These are phyloP conservation scores for Lichenostomus cassidix DNA, from an alignment of 2,113 vertebrate species.

Conservation along the genomic window DNA sequence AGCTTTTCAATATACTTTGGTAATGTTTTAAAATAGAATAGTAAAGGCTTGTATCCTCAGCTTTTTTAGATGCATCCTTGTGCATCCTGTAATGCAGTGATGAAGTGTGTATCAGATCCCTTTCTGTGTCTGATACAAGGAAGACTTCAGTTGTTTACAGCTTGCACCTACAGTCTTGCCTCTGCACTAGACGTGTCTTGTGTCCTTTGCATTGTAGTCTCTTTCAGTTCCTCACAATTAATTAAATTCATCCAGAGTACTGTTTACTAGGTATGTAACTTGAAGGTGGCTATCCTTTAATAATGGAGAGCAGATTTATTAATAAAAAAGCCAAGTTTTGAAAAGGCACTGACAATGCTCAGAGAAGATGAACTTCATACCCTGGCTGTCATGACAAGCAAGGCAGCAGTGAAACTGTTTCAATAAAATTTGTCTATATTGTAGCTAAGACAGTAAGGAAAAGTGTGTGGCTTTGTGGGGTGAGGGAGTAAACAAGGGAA, in stretches of 20 bases:
- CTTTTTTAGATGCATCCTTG: neutral
- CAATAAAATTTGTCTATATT: neutral
- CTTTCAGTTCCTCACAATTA: neutral
- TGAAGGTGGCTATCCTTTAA: neutral
- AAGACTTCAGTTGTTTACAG: neutral
- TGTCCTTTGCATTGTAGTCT: neutral
- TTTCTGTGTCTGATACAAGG: neutral
- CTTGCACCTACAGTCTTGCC: neutral
- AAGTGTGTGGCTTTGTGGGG: neutral
- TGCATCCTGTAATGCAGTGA: neutral
- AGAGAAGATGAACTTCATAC: neutral
- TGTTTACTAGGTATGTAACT: neutral
- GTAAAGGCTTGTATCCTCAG: neutral
- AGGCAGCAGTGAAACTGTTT: neutral
- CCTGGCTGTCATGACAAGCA: neutral
- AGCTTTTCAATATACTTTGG: neutral
- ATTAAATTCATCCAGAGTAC: neutral
- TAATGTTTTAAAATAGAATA: neutral
- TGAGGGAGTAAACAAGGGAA: neutral
- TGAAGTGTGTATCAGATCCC: neutral
- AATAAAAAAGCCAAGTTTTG: neutral
- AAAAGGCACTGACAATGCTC: neutral
- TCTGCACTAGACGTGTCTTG: neutral
- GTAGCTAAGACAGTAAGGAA: neutral
- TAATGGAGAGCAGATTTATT: neutral